Percentiles rank a stretch among this genome's conserved stretches.
Conservation (phyloP, 1,140 invertebrate genomes). For the Acromyrmex charruanus region DNA sequence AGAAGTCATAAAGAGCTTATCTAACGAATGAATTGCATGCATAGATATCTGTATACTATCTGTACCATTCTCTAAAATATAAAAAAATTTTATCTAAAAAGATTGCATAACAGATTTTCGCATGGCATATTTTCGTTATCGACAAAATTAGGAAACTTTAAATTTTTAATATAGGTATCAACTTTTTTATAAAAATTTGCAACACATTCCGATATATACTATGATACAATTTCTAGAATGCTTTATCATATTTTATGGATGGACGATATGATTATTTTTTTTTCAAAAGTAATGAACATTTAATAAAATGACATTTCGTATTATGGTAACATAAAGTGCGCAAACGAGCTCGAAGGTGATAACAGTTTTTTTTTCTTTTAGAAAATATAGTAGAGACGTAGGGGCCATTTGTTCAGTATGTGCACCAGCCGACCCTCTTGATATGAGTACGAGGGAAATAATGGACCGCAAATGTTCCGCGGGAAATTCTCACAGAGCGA, state of each 20-base stretch:
- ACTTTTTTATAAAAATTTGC: too few species aligned
- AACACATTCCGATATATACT: background rate
- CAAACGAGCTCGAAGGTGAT: constrained; percentile 1
- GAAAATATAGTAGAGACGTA: background rate
- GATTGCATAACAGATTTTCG: too few species aligned
- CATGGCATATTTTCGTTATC: too few species aligned
- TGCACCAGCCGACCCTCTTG: constrained; percentile 16
- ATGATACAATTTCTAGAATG: constrained; percentile 9
- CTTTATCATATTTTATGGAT: background rate
- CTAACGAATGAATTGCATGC: too few species aligned
- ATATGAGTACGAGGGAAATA: constrained; percentile 42
- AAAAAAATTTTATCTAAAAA: too few species aligned
- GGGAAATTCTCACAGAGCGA: constrained; percentile 45
- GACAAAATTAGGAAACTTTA: too few species aligned
- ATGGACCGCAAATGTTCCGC: constrained; percentile 66
- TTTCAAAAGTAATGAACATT: background rate
- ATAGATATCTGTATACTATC: too few species aligned
- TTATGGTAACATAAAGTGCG: background rate
- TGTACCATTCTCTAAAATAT: too few species aligned
- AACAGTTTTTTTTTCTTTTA: constrained; percentile 27
- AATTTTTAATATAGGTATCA: too few species aligned
- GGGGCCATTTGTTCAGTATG: background rate
- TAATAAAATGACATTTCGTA: background rate
- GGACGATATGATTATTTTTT: background rate
- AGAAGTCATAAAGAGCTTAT: too few species aligned